Conservation (phyloP, 2,113 vertebrate genomes). For the Callocephalon fimbriatum region DNA sequence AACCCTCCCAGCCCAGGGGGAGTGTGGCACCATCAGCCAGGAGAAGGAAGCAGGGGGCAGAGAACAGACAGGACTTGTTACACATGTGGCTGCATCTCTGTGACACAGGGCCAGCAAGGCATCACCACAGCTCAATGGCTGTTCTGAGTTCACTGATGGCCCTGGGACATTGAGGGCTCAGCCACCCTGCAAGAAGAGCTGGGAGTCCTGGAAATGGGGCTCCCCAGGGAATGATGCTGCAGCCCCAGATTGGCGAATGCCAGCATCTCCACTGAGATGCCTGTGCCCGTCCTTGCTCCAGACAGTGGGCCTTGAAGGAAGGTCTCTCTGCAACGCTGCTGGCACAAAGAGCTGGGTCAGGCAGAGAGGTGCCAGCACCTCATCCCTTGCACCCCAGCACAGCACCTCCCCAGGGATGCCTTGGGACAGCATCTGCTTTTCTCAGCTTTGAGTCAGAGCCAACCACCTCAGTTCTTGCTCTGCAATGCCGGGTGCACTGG, state of each 20-base stretch:
- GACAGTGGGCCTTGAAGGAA: background rate
- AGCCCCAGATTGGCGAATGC: background rate
- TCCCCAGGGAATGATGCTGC: background rate
- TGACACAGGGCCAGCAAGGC: background rate
- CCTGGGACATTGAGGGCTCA: background rate
- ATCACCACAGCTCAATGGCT: background rate
- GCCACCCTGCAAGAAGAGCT: background rate
- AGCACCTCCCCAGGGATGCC: background rate
- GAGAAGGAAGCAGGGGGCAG: constrained; percentile 4
- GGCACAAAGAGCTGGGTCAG: background rate
- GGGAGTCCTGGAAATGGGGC: background rate
- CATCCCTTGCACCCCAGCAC: rapidly evolving
- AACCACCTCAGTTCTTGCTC: background rate
- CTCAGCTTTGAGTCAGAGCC: background rate
- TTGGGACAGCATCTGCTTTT: background rate
- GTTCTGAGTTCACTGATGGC: background rate
- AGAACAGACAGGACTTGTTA: background rate
- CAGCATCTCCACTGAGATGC: background rate
- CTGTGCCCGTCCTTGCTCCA: background rate
- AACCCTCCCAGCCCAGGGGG: constrained; percentile 49
- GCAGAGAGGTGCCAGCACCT: background rate
- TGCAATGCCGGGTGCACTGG: rapidly evolving
- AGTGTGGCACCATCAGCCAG: constrained; percentile 35
- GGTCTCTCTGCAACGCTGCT: background rate
- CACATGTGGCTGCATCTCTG: background rate